Conservation (phyloP, 2,113 vertebrate genomes). For the Poeciliopsis prolifica region DNA sequence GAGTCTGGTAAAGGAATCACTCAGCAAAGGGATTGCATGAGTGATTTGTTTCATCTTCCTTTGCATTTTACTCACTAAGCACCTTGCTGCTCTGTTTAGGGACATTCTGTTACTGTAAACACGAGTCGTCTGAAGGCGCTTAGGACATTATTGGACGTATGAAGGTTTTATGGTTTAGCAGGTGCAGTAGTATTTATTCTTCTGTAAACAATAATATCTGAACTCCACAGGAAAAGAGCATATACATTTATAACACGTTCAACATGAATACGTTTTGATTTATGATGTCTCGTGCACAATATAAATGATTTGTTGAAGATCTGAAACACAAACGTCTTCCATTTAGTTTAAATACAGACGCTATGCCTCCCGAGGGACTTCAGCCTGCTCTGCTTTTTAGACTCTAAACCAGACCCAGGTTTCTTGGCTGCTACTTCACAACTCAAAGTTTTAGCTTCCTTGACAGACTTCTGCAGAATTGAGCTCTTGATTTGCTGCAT, state of each 20-base stretch:
- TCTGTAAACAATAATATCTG: neutral
- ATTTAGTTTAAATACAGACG: no score
- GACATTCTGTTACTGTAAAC: neutral
- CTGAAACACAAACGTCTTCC: no score
- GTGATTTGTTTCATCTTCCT: neutral
- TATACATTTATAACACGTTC: no score
- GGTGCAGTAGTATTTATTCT: no score
- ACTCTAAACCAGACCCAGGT: no score
- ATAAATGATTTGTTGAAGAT: no score
- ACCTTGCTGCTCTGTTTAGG: neutral
- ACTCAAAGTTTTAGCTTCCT: neutral
- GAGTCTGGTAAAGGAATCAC: constrained; percentile 1
- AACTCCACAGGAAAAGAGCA: neutral
- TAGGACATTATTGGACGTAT: neutral
- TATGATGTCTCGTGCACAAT: no score
- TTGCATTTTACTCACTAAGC: neutral
- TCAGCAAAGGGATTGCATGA: neutral
- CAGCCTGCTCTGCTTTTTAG: no score
- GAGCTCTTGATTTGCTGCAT: no score
- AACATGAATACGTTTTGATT: no score
- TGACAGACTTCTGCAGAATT: neutral
- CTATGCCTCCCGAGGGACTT: no score
- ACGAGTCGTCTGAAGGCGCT: neutral
- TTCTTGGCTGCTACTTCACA: neutral
- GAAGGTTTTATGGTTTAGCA: no score